Evolutionary conservation across 1,140 invertebrate genomes (phyloP).

Genomic region (Conus betulinus): DNA sequence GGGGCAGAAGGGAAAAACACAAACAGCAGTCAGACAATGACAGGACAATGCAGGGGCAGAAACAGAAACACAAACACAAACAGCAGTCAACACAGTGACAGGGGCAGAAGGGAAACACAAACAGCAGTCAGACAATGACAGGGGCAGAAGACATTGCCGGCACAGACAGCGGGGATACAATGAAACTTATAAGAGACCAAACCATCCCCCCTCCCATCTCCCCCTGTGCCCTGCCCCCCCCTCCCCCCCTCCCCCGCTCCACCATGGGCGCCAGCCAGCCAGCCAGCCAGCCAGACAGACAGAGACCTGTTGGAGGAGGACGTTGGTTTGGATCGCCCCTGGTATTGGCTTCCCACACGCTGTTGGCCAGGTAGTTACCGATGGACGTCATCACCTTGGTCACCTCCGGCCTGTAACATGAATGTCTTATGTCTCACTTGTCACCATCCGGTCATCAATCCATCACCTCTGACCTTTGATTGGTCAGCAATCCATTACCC

Average conservation of each 20-base stretch:
- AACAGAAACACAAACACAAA: neutral
- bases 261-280: neutral
- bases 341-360: slow-evolving; percentile 90
- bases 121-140: neutral
- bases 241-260: too few species aligned
- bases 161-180: too few species aligned
- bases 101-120: neutral
- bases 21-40: neutral
- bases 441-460: too few species aligned
- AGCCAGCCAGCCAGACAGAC: neutral
- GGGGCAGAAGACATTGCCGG: neutral
- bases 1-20: neutral
- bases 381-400: slow-evolving; percentile 94
- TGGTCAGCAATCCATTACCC: too few species aligned
- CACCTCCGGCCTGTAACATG: slow-evolving; percentile 86
- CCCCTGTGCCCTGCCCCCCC: too few species aligned
- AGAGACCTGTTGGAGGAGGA: slow-evolving; percentile 70
- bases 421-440: too few species aligned
- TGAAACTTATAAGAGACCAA: too few species aligned
- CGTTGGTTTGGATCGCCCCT: slow-evolving; percentile 81
- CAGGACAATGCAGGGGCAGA: too few species aligned
- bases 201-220: too few species aligned
- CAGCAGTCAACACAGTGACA: neutral
- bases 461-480: too few species aligned
- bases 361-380: slow-evolving; percentile 93